These are phyloP conservation scores for Carettochelys insculpta DNA, from an alignment of 2,113 vertebrate species.

Conservation along the genomic window DNA sequence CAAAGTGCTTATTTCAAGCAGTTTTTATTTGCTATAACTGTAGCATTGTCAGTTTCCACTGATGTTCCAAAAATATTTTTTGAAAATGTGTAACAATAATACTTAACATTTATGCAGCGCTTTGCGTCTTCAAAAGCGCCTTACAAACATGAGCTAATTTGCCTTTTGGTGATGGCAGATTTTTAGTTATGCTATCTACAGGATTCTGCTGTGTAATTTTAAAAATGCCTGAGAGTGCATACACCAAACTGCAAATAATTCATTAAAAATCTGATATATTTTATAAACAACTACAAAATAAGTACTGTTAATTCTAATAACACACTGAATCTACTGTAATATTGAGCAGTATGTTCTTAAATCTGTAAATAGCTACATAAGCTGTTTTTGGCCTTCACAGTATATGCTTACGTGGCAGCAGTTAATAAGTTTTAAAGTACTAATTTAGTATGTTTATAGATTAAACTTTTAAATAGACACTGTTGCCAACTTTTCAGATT, in stretches of 20 bases:
- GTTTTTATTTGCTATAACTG: conserved; percentile 65
- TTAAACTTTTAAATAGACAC: conserved; percentile 59
- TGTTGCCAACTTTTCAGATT: conserved; percentile 68
- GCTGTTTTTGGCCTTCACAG: conserved; percentile 66
- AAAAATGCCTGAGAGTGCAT: conserved; percentile 62
- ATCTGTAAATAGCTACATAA: conserved; percentile 73
- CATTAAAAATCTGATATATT: conserved; percentile 65
- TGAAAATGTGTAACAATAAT: neutral
- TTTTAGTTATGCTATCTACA: neutral
- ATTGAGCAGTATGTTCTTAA: conserved; percentile 64
- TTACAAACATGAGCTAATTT: conserved; percentile 37
- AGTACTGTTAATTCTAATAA: conserved; percentile 58
- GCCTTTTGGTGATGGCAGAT: conserved; percentile 65
- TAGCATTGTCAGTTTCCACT: conserved; percentile 54
- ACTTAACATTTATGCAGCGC: neutral
- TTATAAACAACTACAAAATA: conserved; percentile 66
- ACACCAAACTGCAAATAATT: conserved; percentile 71
- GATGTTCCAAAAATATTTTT: conserved; percentile 56
- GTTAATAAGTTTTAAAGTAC: conserved; percentile 72
- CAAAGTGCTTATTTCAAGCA: conserved; percentile 59
- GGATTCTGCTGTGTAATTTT: conserved; percentile 46
- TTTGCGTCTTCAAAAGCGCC: conserved; percentile 13
- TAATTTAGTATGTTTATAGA: conserved; percentile 73
- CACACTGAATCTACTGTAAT: conserved; percentile 46
- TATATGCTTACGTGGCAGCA: conserved; percentile 60